Evolutionary conservation across 2,797 vertebrate species (phyloP), one percentile per base, ranked within the genome.

Genomic region (Lutjanus campechanus): DNA sequence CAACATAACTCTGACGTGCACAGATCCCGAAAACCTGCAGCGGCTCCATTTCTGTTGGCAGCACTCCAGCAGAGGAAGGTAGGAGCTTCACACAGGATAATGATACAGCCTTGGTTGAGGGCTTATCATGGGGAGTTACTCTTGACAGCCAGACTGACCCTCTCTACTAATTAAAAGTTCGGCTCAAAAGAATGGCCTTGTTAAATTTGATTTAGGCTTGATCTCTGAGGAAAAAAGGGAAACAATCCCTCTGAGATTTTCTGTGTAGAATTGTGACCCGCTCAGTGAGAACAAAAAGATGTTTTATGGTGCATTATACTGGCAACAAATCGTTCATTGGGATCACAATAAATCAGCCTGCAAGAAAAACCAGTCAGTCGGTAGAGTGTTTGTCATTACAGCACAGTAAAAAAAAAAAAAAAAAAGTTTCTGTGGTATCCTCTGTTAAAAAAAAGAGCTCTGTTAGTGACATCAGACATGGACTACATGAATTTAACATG

Each of bases 121-220:
- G 76, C 73, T 78, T 62, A 75, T 87, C 79, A 62, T 13, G 22
- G 68, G 54, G 82, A 83, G 68, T 74, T 16, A 68, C 74, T 88
- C 58, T 51, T 55, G 13, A 81, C 73, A 76, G 76, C 66, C 59
- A 25, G 36, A 36, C 63, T 82, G 86, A 85, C 83, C 74, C 69
- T 44, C 64, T 74, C 79, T 10, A 12, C 78, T 89, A 88, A 91
- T 92, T 91, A 91, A 89, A 86, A 87, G 70, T 68, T 69, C 50
- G 63, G 47, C 83, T 81, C 41, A 41, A 79, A 85, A 88, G 71
- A 89, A 64, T 41, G 22, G 43, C 53, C 79, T 83, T 84, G 82
- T 91, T 87, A 82, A 75, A 73, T 75, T 76, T 86, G 77, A 83
- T 87, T 82, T 72, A 65, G 60, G 53, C 55, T 71, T 59, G 7